Evolutionary conservation across 2,113 vertebrate genomes (phyloP), one percentile per base, ranked within the genome.

Genomic region (Addax nasomaculatus): DNA sequence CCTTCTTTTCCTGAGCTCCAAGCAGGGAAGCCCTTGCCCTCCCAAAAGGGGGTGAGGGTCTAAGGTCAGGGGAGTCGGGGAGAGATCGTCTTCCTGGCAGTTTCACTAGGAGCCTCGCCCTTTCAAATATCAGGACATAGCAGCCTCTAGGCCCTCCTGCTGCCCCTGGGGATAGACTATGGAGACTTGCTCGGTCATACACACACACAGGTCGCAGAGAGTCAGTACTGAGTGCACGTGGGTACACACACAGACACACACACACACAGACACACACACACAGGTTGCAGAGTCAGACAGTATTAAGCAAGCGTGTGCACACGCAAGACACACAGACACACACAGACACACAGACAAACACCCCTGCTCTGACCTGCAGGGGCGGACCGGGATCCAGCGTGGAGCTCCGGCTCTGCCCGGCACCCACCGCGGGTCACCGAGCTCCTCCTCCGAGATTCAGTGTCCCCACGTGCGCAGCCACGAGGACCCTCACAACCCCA

Each of bases 91-190:
- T 64, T 62, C 62, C 3, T 0, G 19, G 6, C 13, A 33, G 25
- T 19, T 53, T 30, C 13, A n/a, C 19, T 12, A 30, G 85, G 11
- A n/a, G 53, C 36, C 58, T 51, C 3, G 1, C 51, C 23, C 79
- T 80, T 58, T 36, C 53, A 15, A 57, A 30, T 23, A 21, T 12
- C 3, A 7, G 21, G 39, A 17, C 13, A 13, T 2, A 1, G 11
- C 2, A 33, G 6, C 36, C 45, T 5, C 57, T 36, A 6, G 58
- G 30, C n/a, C 53, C 51, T 5, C 0, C 43, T 5, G 6, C 16
- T 0, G 5, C 30, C 43, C 6, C 60, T 7, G 36, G 47, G 23
- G 62, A 19, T 5, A 36, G 57, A 15, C 36, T 47, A 10, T 0
- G 7, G 53, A n/a, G 30, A 39, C 70, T 60, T 30, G 1, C 49